Evolutionary conservation across 2,888 invertebrate genomes (phyloP).

Genomic region (Bhutanitis thaidina): DNA sequence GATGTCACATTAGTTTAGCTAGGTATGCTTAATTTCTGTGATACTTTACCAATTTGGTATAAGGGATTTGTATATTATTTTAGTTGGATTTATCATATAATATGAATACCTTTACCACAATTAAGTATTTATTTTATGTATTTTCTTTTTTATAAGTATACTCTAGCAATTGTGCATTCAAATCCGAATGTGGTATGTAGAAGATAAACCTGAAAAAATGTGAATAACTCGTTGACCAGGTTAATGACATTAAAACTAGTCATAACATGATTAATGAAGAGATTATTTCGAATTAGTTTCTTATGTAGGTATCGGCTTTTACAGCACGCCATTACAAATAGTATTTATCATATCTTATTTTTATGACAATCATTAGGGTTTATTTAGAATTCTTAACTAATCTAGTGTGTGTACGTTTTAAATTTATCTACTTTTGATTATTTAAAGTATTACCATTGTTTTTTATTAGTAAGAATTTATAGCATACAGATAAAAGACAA

Average conservation of each 20-base stretch:
- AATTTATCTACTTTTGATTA: too few relatives aligned
- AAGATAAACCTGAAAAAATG: too few relatives aligned
- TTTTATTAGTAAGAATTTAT: too few relatives aligned
- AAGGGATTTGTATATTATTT: slow-evolving; percentile 64
- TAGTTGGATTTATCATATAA: slow-evolving; percentile 38
- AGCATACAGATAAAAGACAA: too few relatives aligned
- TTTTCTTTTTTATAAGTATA: background rate
- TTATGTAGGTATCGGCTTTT: too few relatives aligned
- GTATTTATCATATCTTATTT: too few relatives aligned
- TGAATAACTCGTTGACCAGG: background rate
- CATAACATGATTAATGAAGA: background rate
- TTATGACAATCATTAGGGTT: too few relatives aligned
- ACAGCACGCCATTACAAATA: too few relatives aligned
- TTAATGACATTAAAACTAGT: slow-evolving; percentile 11
- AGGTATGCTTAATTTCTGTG: slow-evolving; percentile 78
- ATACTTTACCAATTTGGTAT: slow-evolving; percentile 77
- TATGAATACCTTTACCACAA: slow-evolving; percentile 14
- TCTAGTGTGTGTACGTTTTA: too few relatives aligned
- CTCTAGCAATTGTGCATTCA: background rate
- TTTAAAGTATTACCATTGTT: too few relatives aligned
- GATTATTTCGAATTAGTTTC: background rate
- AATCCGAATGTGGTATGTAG: background rate
- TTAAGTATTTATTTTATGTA: slow-evolving; percentile 20
- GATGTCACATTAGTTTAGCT: slow-evolving; percentile 71
- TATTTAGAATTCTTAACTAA: too few relatives aligned